These are phyloP conservation scores for Thereva nobilitata DNA, from an alignment of 2,888 invertebrate species.

Conservation along the genomic window DNA sequence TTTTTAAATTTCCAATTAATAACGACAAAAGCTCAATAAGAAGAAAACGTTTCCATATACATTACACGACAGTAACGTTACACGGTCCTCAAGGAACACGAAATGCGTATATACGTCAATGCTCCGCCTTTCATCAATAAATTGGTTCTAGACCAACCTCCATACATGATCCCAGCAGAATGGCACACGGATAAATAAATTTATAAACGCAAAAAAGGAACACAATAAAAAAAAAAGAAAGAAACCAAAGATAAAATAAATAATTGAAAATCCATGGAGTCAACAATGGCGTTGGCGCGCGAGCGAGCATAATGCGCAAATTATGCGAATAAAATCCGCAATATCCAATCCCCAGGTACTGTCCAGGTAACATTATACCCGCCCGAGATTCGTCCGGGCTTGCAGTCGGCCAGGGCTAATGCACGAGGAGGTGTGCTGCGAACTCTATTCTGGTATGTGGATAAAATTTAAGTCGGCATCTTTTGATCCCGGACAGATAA, in stretches of 20 bases:
- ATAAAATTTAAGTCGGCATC: conserved; percentile 25
- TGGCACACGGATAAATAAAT: conserved; percentile 7
- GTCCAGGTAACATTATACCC: no score
- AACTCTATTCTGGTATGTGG: neutral
- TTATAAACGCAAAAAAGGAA: conserved; percentile 11
- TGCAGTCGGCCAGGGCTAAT: no score
- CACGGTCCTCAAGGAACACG: no score
- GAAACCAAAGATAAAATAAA: conserved; percentile 22
- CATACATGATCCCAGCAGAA: neutral
- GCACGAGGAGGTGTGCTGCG: no score
- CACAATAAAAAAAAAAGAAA: conserved; percentile 4
- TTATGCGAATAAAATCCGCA: conserved; percentile 56
- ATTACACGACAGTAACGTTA: no score
- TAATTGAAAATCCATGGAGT: conserved; percentile 33
- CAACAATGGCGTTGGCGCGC: conserved; percentile 47
- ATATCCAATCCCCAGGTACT: conserved; percentile 14
- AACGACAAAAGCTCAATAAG: no score
- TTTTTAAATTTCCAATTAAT: no score
- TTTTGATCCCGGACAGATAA: conserved; percentile 18
- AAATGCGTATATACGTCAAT: neutral
- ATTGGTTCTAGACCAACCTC: conserved; percentile 30
- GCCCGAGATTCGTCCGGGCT: neutral
- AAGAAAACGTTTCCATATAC: no score
- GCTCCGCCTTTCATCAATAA: conserved; percentile 35
- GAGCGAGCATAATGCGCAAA: conserved; percentile 55